A percentile compares a stretch with the other conserved stretches of the same genome.
Evolutionary conservation across 2,888 invertebrate species (phyloP).

Genomic region (Hartigia nigra): DNA sequence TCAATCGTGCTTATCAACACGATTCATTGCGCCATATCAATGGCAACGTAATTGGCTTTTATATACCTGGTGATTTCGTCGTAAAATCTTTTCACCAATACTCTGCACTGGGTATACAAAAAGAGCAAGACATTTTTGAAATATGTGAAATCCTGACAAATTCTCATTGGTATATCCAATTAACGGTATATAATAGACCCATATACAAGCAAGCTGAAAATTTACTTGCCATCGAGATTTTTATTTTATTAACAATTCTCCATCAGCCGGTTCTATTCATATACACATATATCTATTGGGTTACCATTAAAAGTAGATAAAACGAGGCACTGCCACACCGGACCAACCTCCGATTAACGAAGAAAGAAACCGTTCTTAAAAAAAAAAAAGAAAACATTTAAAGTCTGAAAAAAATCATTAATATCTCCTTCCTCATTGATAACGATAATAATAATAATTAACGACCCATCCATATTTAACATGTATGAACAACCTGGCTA

Average conservation of each 20-base stretch:
- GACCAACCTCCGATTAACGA: conserved; percentile 36
- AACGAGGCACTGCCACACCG: conserved; percentile 43
- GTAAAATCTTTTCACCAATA: conserved; percentile 32
- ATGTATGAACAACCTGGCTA: not conserved
- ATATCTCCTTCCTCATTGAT: conserved; percentile 17
- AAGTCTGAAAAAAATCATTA: conserved; percentile 2
- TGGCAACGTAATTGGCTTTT: not conserved
- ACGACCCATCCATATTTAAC: not conserved
- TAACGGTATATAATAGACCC: not conserved
- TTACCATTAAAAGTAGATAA: conserved; percentile 5
- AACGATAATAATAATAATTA: conserved; percentile 16
- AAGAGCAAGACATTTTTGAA: not conserved
- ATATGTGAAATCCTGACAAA: not conserved
- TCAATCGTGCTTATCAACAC: not conserved
- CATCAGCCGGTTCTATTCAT: not conserved
- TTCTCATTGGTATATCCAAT: not conserved
- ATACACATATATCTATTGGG: not conserved
- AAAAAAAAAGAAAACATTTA: conserved; percentile 8
- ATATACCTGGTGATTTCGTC: not conserved
- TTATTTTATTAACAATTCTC: not conserved
- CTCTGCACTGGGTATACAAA: conserved; percentile 24
- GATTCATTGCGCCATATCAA: not conserved
- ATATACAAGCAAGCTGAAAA: not conserved
- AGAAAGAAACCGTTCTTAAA: conserved; percentile 18
- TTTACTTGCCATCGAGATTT: not conserved